A percentile compares a stretch with the other conserved stretches of the same genome.
Conservation (phyloP, 1,140 invertebrate genomes). For the Drosophila pachea region DNA sequence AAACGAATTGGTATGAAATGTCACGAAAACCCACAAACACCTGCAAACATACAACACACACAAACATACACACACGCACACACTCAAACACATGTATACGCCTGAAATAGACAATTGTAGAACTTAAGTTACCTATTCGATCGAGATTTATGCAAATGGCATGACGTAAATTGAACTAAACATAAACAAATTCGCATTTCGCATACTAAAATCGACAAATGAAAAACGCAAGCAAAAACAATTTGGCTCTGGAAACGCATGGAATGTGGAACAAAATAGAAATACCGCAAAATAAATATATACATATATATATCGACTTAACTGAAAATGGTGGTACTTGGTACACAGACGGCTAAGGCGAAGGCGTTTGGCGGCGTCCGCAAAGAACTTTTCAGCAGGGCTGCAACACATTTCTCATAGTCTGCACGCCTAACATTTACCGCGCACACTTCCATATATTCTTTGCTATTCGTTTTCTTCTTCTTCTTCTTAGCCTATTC, state of each 20-base stretch:
- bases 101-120: slow-evolving; percentile 33
- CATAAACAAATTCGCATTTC: slow-evolving; percentile 46
- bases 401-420: slow-evolving; percentile 43
- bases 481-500: not conserved
- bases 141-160: slow-evolving; percentile 45
- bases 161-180: slow-evolving; percentile 57
- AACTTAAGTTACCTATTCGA: slow-evolving; percentile 47
- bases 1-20: slow-evolving; percentile 50
- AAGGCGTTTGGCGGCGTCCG: slow-evolving; percentile 52
- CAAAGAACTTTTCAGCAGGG: slow-evolving; percentile 41
- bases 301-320: not conserved
- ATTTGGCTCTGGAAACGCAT: slow-evolving; percentile 70
- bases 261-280: slow-evolving; percentile 59
- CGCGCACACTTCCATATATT: not conserved
- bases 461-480: slow-evolving; percentile 6
- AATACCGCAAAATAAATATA: not conserved
- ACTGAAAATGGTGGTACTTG: slow-evolving; percentile 41
- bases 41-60: slow-evolving; percentile 21
- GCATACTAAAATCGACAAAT: slow-evolving; percentile 52
- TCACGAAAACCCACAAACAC: slow-evolving; percentile 35
- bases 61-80: slow-evolving; percentile 43
- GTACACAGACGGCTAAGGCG: slow-evolving; percentile 43
- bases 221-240: slow-evolving; percentile 27
- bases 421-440: slow-evolving; percentile 52
- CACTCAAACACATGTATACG: slow-evolving; percentile 35